Evolutionary conservation across 2,113 vertebrate species (phyloP).

Genomic region (Sclerurus mexicanus): DNA sequence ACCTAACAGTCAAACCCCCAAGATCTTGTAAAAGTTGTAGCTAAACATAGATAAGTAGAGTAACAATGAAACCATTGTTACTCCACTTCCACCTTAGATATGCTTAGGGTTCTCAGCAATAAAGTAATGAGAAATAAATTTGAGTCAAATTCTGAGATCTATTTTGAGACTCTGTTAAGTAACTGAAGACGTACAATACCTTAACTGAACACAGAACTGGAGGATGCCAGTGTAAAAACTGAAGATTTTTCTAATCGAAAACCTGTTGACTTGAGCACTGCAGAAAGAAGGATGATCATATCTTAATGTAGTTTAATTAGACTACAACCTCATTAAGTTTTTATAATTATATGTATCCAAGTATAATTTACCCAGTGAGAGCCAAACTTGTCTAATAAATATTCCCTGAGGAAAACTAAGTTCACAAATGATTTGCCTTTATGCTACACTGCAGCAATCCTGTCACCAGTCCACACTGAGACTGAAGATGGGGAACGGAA

Average conservation of each 20-base stretch:
- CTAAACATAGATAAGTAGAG: background rate
- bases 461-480: background rate
- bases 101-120: background rate
- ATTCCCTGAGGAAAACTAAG: background rate
- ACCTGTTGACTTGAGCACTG: background rate
- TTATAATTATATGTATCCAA: background rate
- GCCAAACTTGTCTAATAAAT: background rate
- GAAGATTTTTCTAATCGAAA: background rate
- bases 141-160: background rate
- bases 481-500: background rate
- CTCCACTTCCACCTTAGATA: background rate
- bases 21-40: background rate
- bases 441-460: background rate
- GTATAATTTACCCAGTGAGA: background rate
- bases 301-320: background rate
- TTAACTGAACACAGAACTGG: background rate
- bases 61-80: background rate
- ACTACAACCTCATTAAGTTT: background rate
- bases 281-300: background rate
- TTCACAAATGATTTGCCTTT: background rate
- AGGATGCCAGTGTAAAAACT: background rate
- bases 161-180: background rate
- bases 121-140: background rate
- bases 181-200: background rate
- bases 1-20: background rate